phyloP scores from a whole-genome alignment of 2,797 vertebrate genomes.

The Helostoma temminkii region DNA sequence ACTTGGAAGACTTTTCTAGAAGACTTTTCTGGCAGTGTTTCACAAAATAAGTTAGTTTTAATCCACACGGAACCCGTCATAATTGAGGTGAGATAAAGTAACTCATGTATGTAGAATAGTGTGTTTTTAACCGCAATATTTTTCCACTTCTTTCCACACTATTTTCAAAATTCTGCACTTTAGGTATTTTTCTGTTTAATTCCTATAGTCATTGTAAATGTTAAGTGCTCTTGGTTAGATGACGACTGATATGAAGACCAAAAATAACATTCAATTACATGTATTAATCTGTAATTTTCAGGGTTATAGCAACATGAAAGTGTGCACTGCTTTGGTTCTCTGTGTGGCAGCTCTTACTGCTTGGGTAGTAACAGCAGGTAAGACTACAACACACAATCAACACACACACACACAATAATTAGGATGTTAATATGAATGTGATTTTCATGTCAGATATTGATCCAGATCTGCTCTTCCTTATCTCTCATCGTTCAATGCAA shows the following conservation, averaged over 20 bases:
- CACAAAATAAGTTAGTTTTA: not conserved
- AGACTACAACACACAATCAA: conserved; percentile 29
- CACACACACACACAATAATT: too few relatives aligned
- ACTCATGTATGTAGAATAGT: not conserved
- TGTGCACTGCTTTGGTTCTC: conserved; percentile 35
- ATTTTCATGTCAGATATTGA: too few relatives aligned
- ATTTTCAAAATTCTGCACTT: too few relatives aligned
- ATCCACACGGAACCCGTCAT: not conserved
- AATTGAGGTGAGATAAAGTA: conserved; percentile 61
- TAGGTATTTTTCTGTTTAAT: not conserved
- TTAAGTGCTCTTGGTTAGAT: not conserved
- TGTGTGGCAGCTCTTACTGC: conserved; percentile 58
- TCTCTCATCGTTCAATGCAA: too few relatives aligned
- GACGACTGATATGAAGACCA: too few relatives aligned
- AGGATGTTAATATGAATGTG: too few relatives aligned
- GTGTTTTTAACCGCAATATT: not conserved
- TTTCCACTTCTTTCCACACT: not conserved
- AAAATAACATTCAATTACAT: not conserved
- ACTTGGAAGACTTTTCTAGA: conserved; percentile 7
- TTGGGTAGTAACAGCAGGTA: conserved; percentile 74
- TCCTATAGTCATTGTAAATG: not conserved
- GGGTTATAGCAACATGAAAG: conserved; percentile 61
- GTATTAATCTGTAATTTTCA: conserved; percentile 36
- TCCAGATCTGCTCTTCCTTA: too few relatives aligned
- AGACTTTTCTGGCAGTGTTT: conserved; percentile 15